Base-by-base conservation (phyloP, 1,140 invertebrate genomes). In the Ceratina australensis region DNA sequence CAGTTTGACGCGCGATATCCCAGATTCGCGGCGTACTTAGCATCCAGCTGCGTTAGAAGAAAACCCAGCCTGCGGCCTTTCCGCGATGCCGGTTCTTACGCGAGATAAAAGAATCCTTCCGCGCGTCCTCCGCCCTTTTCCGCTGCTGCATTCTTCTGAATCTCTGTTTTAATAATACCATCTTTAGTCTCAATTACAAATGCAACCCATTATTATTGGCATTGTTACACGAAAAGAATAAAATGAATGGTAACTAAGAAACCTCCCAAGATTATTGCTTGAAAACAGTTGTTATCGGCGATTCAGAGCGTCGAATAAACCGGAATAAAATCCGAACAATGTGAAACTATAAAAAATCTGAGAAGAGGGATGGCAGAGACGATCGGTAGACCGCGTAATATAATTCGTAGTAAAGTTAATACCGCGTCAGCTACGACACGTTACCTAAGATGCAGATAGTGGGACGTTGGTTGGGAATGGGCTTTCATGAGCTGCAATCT, bases 1-100 rank as follows among this genome's bases (percentile, higher is more conserved):
- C 20, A 65, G 24, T 26, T 3, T 66, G 42, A 66, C 47, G 22
- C 47, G 22, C 64, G 64, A 66, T 66, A 66, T 66, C 18, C 64
- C 20, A 66, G 22, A 50, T 50, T 66, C 42, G 64, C 22, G 47
- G 16, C 64, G 22, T 50, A 26, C 50, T 13, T 50, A 16, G 47
- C 64, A 61, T 18, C 13, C 4, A 28, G 5, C 16, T 16, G 20
- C 22, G 64, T 66, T 50, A 26, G 13, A 64, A 64, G 61, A 49
- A 64, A 42, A 24, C 13, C 4, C 16, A n/a, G n/a, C 42, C n/a
- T 4, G 13, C 12, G 20, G 42, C 20, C 49, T 49, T 42, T 12
- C 60, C 60, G 18, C 16, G 54, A 20, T 22, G 18, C 1, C 12
- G 0, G 20, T 47, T 42, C 50, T 26, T 26, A 10, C 47, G 3